Base-by-base conservation (phyloP, 2,888 invertebrate species). In the Agrotis exclamationis region DNA sequence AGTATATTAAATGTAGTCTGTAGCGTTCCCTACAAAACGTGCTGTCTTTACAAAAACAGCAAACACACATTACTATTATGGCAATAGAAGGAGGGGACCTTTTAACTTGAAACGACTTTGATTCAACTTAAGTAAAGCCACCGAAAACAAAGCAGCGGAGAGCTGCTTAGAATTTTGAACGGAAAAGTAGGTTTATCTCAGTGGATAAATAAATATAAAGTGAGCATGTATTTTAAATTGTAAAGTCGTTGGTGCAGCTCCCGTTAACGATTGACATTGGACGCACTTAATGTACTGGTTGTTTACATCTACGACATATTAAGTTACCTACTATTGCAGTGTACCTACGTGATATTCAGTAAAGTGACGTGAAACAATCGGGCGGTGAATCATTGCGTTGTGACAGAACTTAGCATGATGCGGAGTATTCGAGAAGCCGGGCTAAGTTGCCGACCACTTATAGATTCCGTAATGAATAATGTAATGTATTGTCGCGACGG, bases 401-500 rank as follows among this genome's bases (percentile, higher is more conserved):
- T 67, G 68, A 72, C 68, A 82, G 66, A 80, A 79, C 73, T 86
- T 77, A 80, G 73, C 70, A 79, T 70, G 72, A 64, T 50, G 72
- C 59, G 66, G 85, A 90, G 85, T 85, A 84, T 89, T 90, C 87
- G 83, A 89, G 88, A 90, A 87, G 84, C 75, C 77, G 68, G 77
- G 74, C 80, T 84, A 85, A 85, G 81, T 84, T 88, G 71, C 81
- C 76, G 84, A 76, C 86, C 84, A 83, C 87, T 91, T 86, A 90
- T 84, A 88, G 86, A 90, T 90, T 89, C 90, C 78, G 82, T 90
- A 90, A 91, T 93, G 91, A 91, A 92, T 93, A 92, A 91, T 91
- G 90, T 89, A 90, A 89, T 87, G 85, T 87, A 84, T 89, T 86
- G 89, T 87, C 88, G 88, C 89, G 90, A 87, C 88, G 79, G 81